phyloP scores from a whole-genome alignment of 2,113 vertebrate genomes.

The Heteronetta atricapilla region DNA sequence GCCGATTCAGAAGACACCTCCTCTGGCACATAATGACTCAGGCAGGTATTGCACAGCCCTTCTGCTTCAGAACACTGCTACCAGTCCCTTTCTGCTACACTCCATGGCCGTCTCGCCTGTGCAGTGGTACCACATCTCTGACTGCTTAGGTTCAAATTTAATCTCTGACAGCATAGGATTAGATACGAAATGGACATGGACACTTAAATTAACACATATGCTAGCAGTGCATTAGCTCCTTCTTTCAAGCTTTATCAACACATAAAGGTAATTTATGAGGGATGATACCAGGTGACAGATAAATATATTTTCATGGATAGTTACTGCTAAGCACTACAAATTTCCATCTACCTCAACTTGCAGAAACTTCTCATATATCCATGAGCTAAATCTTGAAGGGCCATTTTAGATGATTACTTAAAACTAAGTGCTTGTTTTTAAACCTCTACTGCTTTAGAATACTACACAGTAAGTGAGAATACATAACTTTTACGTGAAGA shows the following conservation, averaged over 20 bases:
- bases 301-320: background rate
- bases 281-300: background rate
- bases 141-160: background rate
- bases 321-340: background rate
- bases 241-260: background rate
- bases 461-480: background rate
- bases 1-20: background rate
- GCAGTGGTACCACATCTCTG: rapidly evolving
- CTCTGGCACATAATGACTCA: background rate
- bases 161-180: background rate
- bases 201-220: rapidly evolving
- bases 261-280: background rate
- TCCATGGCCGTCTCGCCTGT: background rate
- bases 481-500: background rate
- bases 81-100: background rate
- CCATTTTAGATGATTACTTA: background rate
- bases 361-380: background rate
- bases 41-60: background rate
- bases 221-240: background rate
- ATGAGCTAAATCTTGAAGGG: background rate
- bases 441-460: background rate
- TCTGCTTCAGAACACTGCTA: background rate
- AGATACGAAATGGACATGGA: rapidly evolving
- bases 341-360: background rate
- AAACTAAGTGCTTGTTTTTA: background rate